Evolutionary conservation across 2,113 vertebrate species (phyloP).

Genomic region (Sylvietta virens): DNA sequence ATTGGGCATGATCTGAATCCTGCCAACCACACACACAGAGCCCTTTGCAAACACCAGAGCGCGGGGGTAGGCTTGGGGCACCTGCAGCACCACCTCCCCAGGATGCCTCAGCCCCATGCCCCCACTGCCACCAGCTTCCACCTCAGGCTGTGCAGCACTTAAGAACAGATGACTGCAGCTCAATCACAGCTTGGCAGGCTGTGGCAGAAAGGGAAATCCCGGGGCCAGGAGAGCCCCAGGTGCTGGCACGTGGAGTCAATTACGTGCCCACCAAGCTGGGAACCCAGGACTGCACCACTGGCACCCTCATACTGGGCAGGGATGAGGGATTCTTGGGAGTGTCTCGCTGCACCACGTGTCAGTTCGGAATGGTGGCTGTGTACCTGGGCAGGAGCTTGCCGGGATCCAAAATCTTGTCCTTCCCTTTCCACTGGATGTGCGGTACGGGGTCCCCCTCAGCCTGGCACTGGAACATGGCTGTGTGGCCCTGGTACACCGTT

Average conservation of each 20-base stretch:
- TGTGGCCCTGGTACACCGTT: slow-evolving; percentile 93
- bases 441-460: slow-evolving; percentile 88
- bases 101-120: neutral
- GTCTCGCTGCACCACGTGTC: fast-evolving
- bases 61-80: neutral
- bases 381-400: slow-evolving; percentile 80
- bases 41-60: neutral
- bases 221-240: neutral
- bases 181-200: neutral
- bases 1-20: slow-evolving; percentile 92
- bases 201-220: neutral
- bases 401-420: slow-evolving; percentile 85
- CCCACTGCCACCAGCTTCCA: neutral
- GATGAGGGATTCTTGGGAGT: neutral
- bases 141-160: neutral
- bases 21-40: slow-evolving; percentile 52
- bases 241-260: fast-evolving
- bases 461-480: slow-evolving; percentile 93
- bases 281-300: fast-evolving
- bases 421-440: slow-evolving; percentile 92
- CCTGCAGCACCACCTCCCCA: neutral
- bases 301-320: neutral
- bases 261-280: neutral
- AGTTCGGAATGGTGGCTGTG: neutral
- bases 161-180: neutral